Evolutionary conservation across 2,888 invertebrate species (phyloP).

Genomic region (Phyllotreta striolata): DNA sequence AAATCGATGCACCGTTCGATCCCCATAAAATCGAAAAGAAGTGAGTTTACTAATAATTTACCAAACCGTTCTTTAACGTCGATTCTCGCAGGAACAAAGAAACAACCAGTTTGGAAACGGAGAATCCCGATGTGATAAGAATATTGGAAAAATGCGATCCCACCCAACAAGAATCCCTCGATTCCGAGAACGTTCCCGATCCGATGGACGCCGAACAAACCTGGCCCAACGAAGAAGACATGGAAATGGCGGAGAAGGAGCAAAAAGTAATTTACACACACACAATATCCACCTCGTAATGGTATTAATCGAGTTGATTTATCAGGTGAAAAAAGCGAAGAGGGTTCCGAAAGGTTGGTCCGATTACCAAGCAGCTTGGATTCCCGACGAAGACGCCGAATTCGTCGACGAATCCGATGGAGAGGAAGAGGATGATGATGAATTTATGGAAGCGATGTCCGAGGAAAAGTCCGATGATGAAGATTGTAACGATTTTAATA

Average conservation of each 20-base stretch:
- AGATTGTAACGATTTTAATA: conserved; percentile 74
- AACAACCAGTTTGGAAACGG: conserved; percentile 43
- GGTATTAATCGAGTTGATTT: conserved; percentile 2
- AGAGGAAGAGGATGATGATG: conserved; percentile 64
- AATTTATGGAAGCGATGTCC: conserved; percentile 52
- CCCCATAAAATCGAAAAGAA: conserved; percentile 70
- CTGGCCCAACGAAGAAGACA: conserved; percentile 94
- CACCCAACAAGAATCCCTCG: conserved; percentile 75
- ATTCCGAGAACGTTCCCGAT: conserved; percentile 83
- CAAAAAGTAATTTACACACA: conserved; percentile 49
- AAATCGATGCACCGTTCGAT: conserved; percentile 76
- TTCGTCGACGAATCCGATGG: conserved; percentile 68
- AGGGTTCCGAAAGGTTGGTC: conserved; percentile 94
- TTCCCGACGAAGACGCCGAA: conserved; percentile 72
- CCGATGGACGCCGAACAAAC: conserved; percentile 96
- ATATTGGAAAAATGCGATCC: conserved; percentile 71
- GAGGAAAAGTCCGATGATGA: conserved; percentile 59
- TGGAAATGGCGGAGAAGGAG: conserved; percentile 74
- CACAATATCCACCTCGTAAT: not conserved
- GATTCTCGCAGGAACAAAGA: conserved; percentile 31
- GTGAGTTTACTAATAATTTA: not conserved
- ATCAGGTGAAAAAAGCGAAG: conserved; percentile 68
- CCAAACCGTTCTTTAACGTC: not conserved
- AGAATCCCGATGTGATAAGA: conserved; percentile 51
- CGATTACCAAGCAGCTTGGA: conserved; percentile 96